Evolutionary conservation across 1,140 invertebrate species (phyloP), one percentile per base, ranked within the genome.

Genomic region (Panagrolaimus sp.): DNA sequence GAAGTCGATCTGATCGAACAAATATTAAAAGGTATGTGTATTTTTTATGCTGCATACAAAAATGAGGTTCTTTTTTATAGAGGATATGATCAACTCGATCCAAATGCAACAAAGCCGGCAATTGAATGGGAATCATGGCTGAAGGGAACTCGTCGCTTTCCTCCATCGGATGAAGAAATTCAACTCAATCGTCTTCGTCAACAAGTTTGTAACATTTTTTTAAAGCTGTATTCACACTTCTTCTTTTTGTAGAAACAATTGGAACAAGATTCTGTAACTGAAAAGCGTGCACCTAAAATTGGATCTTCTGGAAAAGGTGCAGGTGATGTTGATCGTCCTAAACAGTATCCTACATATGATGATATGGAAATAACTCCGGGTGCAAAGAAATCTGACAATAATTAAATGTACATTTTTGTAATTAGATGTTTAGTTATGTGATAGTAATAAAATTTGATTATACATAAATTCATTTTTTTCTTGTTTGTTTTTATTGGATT

Each of bases 111-210:
- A n/a, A 46, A 65, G 43, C 77, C 77, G 9, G 47, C 63, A 26
- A 32, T 79, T 12, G 77, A 79, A 67, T 79, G 77, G 77, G 66
- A 71, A 55, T 58, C 77, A 7, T 78, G 77, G 77, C 46, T 78
- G 21, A 75, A 70, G 58, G 76, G 76, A 14, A 76, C 73, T 65
- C 65, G 73, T 15, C 67, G 75, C 62, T 74, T 80, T 48, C 77
- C 77, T 28, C 77, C 77, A 43, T 73, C 71, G 21, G 73, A 75
- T 63, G 21, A 75, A 38, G 77, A 79, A 65, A 72, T 79, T 55
- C 48, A 43, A 12, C 28, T 79, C 26, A 79, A 79, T 64, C 28
- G 67, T 24, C 46, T 65, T 21, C 46, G 67, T n/a, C 78, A 79
- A 65, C 78, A 79, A 66, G 77, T 79, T 64, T 32, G 24, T 70